Conservation (phyloP, 2,113 vertebrate genomes). For the Esox niger region DNA sequence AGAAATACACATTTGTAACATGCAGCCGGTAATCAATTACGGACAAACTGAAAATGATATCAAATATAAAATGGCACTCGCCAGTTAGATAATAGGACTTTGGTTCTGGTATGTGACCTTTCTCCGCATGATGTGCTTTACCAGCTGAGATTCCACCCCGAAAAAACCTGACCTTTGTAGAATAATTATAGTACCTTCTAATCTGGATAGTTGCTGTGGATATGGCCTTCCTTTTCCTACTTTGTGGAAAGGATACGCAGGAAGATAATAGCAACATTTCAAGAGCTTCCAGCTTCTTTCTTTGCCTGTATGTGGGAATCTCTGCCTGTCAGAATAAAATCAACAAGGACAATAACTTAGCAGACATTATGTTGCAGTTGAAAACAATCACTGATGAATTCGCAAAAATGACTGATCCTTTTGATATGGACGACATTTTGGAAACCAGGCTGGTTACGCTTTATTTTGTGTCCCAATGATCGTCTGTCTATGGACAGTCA, state of each 20-base stretch:
- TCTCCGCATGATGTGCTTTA: constrained; percentile 61
- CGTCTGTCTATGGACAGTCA: too few relatives aligned
- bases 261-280: constrained; percentile 49
- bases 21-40: constrained; percentile 62
- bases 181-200: constrained; percentile 73
- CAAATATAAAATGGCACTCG: constrained; percentile 70
- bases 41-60: constrained; percentile 65
- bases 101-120: constrained; percentile 68
- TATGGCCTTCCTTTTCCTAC: constrained; percentile 20
- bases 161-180: constrained; percentile 75
- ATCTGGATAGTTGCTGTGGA: constrained; percentile 62
- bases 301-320: constrained; percentile 38
- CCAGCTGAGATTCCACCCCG: constrained; percentile 51
- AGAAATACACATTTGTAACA: constrained; percentile 31
- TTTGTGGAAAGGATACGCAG: constrained; percentile 58
- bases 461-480: too few relatives aligned
- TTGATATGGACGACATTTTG: too few relatives aligned
- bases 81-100: constrained; percentile 66
- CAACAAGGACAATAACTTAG: constrained; percentile 25
- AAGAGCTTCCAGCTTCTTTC: constrained; percentile 33
- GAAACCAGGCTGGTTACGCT: too few relatives aligned
- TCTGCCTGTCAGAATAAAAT: constrained; percentile 22
- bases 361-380: constrained; percentile 50
- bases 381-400: constrained; percentile 43
- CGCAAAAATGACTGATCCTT: too few relatives aligned